phyloP scores from a whole-genome alignment of 2,888 invertebrate genomes.

The Rosalia funebris region DNA sequence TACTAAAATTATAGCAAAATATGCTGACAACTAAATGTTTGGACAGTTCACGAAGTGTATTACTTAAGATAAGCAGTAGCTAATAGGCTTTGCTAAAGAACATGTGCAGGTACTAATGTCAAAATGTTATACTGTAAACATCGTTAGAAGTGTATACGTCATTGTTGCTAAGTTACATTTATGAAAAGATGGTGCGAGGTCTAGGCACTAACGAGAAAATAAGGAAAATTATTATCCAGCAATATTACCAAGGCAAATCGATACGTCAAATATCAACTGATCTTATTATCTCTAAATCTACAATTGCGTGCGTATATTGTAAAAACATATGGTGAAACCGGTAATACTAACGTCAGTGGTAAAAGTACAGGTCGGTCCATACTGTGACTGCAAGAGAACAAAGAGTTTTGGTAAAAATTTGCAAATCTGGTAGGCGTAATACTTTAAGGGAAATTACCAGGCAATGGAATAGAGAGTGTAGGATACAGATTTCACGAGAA shows the following conservation, averaged over 20 bases:
- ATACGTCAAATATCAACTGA: conserved; percentile 14
- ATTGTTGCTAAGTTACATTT: not conserved
- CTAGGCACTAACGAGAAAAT: conserved; percentile 4
- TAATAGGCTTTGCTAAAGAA: not conserved
- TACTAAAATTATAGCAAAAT: conserved; percentile 1
- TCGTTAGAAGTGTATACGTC: conserved; percentile 2
- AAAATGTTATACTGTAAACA: conserved; percentile 11
- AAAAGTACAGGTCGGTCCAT: conserved; percentile 4
- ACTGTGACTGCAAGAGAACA: conserved; percentile 14
- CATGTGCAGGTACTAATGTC: conserved; percentile 8
- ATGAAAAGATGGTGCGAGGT: not conserved
- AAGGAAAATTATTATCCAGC: conserved; percentile 1
- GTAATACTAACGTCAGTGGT: conserved; percentile 4
- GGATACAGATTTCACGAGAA: not conserved
- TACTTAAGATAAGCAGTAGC: conserved; percentile 10
- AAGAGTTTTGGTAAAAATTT: conserved; percentile 13
- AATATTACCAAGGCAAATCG: conserved; percentile 10
- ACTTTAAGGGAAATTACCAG: not conserved
- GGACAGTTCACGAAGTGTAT: conserved; percentile 15
- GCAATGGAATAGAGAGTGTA: not conserved
- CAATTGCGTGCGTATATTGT: conserved; percentile 3
- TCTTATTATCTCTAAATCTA: conserved; percentile 8
- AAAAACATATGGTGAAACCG: conserved; percentile 2
- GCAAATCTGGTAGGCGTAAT: conserved; percentile 3
- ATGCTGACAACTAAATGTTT: conserved; percentile 9